Conservation (phyloP, 1,140 invertebrate species). For the Drosophila miranda region DNA sequence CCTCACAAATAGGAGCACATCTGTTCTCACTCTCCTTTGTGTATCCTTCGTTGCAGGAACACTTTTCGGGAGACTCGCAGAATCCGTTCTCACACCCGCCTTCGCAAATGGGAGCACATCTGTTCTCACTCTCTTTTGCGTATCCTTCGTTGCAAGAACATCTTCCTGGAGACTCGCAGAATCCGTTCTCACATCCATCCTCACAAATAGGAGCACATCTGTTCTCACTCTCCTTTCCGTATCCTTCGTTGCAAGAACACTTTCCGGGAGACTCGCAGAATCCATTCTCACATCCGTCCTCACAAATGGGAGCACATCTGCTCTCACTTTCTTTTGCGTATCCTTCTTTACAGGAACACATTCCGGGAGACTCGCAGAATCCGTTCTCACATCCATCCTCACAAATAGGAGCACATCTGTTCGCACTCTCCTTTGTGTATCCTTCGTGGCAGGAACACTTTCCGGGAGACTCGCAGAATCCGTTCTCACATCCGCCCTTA, state of each 20-base stretch:
- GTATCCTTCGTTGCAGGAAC: conserved; percentile 14
- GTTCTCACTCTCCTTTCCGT: not conserved
- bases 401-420: not conserved
- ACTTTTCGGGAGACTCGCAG: conserved; percentile 13
- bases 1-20: conserved; percentile 19
- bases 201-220: conserved; percentile 28
- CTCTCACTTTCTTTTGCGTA: too few relatives aligned
- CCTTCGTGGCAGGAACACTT: not conserved
- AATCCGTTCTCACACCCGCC: conserved; percentile 24
- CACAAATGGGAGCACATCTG: not conserved
- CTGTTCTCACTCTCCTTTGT: not conserved
- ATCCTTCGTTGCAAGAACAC: conserved; percentile 5
- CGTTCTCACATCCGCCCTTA: conserved; percentile 10
- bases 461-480: conserved; percentile 10
- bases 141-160: conserved; percentile 17
- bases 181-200: conserved; percentile 25
- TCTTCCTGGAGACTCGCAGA: conserved; percentile 16
- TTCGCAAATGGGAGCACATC: conserved; percentile 2
- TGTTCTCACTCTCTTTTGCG: not conserved
- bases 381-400: conserved; percentile 7
- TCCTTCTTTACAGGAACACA: not conserved
- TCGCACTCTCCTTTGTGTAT: not conserved
- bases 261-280: not conserved
- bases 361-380: not conserved
- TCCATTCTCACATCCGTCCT: conserved; percentile 2